Base-by-base conservation (phyloP, 1,140 invertebrate genomes). In the Trichogramma pretiosum region DNA sequence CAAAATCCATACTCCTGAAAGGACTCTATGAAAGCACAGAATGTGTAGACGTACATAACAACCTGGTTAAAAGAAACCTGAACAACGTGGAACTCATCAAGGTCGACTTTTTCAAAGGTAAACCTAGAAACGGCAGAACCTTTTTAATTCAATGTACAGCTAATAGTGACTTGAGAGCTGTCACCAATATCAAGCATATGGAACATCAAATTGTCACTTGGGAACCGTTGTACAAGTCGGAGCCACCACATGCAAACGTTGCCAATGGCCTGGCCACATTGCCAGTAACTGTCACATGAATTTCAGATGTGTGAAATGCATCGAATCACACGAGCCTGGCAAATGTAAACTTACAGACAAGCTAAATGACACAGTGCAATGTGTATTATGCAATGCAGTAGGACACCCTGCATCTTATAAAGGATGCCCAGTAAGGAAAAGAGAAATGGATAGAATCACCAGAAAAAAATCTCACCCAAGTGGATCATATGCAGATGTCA, bases 241-340 rank as follows among this genome's bases (percentile, higher is more conserved):
- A 19, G 5, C 13, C 23, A 1, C 39, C 49, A 0, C 46, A 49
- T 56, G 49, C 18, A 51, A 18, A 8, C 26, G 45, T 9, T 56
- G 50, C 35, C 54, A 55, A n/a, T n/a, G 50, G 8, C 19, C 44
- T 3, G 45, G 47, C 0, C 50, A 56, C 32, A 22, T 41, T 3
- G 46, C 50, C 8, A 11, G 23, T 1, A 52, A 50, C 5, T 56
- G 54, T 19, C 47, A 50, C n/a, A 11, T 56, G 4, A n/a, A 11
- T 10, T 56, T 36, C 14, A 56, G 50, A 28, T 53, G 54, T 30
- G 50, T 56, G 1, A 56, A 56, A 24, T 56, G 50, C 18, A n/a
- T 16, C 3, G 21, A 36, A n/a, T 10, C 37, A 0, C 50, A 53
- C 32, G 21, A 48, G 1, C 54, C 54, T 24, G 50, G 50, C 2